Base-by-base conservation (phyloP, 2,113 vertebrate species). In the Oxyruncus cristatus region DNA sequence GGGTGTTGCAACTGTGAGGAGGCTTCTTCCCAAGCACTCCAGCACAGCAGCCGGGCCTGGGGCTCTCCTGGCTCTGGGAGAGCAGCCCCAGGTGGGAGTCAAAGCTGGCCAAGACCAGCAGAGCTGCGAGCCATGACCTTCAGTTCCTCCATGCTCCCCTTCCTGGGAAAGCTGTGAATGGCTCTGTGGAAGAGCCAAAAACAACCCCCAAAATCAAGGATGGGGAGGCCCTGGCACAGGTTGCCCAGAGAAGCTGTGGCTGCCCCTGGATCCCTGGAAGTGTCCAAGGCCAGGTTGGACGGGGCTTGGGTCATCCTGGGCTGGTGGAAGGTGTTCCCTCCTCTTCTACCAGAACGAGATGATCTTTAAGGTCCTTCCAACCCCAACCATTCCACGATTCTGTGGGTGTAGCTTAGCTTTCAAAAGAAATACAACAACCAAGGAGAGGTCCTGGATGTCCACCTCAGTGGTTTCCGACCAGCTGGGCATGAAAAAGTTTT, bases 31-130 rank as follows among this genome's bases (percentile, higher is more conserved):
- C 42, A 27, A 7, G 9, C 8, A 4, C 52, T 27, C 39, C 46
- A 27, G 55, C 1, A 3, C 37, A 49, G 55, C 59, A 55, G 55
- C 61, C 3, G 58, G 18, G 39, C 74, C 93, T 8, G 39, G 11
- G 74, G 85, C 88, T 50, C 47, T 82, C n/a, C 61, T 50, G 84
- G 68, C 22, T 49, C 3, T 1, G 61, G 68, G 42, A 55, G 39
- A 72, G 32, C 1, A 4, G 16, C 15, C n/a, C 81, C 73, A 77
- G 59, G 3, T 20, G 4, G 2, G 50, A 82, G 55, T 11, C 50
- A 72, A 50, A 19, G 32, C 0, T 0, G 37, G 74, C 37, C 73
- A 47, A 65, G 72, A 1, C 5, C 49, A 21, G 21, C 2, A 2
- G 72, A 44, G 6, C 62, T 35, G 32, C 6, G 5, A 24, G 66